Percentiles rank a stretch among this genome's conserved stretches.
Conservation (phyloP, 2,888 invertebrate genomes). For the Pachymerium ferrugineum region DNA sequence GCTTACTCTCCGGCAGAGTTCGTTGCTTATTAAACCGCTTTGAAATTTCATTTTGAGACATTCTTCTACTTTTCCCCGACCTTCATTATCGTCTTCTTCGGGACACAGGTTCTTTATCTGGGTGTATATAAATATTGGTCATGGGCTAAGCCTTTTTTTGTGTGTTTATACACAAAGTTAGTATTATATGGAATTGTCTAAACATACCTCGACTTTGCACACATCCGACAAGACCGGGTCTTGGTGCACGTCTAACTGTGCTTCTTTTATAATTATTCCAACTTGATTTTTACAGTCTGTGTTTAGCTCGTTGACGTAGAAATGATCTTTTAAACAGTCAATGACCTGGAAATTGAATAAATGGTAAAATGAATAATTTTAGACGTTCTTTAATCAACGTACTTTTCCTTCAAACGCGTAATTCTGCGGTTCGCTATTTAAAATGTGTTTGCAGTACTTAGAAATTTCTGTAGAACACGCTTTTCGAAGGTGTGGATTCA, state of each 20-base stretch:
- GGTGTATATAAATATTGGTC: no score
- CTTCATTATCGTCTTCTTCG: conserved; percentile 53
- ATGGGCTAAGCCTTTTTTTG: conserved; percentile 36
- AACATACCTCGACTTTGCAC: conserved; percentile 61
- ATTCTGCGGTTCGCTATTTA: conserved; percentile 49
- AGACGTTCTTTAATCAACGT: conserved; percentile 69
- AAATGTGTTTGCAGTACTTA: conserved; percentile 59
- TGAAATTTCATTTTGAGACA: conserved; percentile 68
- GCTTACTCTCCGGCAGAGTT: conserved; percentile 59
- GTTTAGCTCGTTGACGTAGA: conserved; percentile 52
- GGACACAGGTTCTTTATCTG: conserved; percentile 36
- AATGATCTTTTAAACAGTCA: conserved; percentile 39
- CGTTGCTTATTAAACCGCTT: conserved; percentile 61
- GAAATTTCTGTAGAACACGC: conserved; percentile 77
- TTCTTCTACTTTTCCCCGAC: conserved; percentile 67
- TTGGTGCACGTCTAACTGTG: conserved; percentile 82
- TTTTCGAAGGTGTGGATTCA: conserved; percentile 75
- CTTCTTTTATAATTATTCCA: conserved; percentile 72
- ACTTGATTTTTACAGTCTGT: conserved; percentile 75
- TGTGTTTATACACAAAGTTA: conserved; percentile 40
- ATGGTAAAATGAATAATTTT: background rate
- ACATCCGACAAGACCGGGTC: conserved; percentile 79
- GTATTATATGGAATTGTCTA: conserved; percentile 32
- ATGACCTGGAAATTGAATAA: conserved; percentile 25
- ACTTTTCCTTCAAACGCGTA: conserved; percentile 79